Conservation (phyloP, 2,113 vertebrate genomes). For the Corythoichthys haematopterus region DNA sequence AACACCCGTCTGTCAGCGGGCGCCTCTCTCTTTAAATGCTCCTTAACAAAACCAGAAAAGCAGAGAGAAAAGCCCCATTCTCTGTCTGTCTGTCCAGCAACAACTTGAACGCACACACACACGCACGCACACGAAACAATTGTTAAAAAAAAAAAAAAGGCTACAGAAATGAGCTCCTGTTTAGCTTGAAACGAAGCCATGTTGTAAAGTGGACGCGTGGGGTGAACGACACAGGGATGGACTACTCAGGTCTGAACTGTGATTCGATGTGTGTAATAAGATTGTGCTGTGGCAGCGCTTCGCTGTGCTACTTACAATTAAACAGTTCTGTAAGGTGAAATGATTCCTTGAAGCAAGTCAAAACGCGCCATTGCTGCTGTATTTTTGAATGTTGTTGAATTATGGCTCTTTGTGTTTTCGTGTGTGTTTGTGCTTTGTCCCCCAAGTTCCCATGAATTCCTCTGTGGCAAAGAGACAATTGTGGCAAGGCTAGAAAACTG, state of each 20-base stretch:
- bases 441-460: slow-evolving; percentile 80
- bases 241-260: slow-evolving; percentile 35
- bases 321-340: slow-evolving; percentile 20
- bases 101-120: slow-evolving; percentile 56
- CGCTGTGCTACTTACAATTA: slow-evolving; percentile 38
- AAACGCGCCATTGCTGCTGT: slow-evolving; percentile 53
- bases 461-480: slow-evolving; percentile 86
- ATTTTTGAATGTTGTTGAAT: slow-evolving; percentile 57
- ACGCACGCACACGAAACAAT: neutral
- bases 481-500: slow-evolving; percentile 87
- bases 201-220: slow-evolving; percentile 32
- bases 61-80: slow-evolving; percentile 66
- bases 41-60: slow-evolving; percentile 63
- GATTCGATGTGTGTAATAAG: slow-evolving; percentile 32
- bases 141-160: slow-evolving; percentile 46
- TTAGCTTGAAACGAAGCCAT: slow-evolving; percentile 51
- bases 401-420: slow-evolving; percentile 72
- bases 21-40: slow-evolving; percentile 58
- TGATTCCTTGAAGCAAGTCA: slow-evolving; percentile 15
- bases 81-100: slow-evolving; percentile 49
- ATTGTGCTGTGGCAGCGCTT: slow-evolving; percentile 56
- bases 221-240: slow-evolving; percentile 15
- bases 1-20: slow-evolving; percentile 64
- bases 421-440: slow-evolving; percentile 95
- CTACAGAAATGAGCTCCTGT: slow-evolving; percentile 44